Evolutionary conservation across 2,888 invertebrate genomes (phyloP), one percentile per base, ranked within the genome.

Genomic region (Tetropium fuscum): DNA sequence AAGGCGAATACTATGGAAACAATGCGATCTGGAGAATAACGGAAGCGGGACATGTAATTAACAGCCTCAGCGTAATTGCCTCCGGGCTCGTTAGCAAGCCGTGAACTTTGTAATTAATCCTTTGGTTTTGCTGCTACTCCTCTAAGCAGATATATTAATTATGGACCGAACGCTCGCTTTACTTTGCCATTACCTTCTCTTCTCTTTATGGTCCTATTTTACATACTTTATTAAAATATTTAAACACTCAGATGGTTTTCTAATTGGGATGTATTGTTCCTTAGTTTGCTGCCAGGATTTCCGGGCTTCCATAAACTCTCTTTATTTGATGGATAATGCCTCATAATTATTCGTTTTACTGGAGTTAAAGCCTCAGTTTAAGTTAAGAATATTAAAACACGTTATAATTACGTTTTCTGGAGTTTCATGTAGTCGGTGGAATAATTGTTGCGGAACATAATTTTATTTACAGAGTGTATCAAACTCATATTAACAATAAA

Each of bases 51-150:
- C 79, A 77, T 78, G 80, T 81, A 82, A 82, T 82, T 82, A 82
- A 82, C 82, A 81, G 81, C 78, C 81, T 81, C 81, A 80, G 77
- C 80, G 78, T 82, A 82, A 82, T 82, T 82, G 81, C 81, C 82
- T 80, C 79, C 75, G 80, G 82, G 79, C 82, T 82, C 82, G 81
- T 82, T 82, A 82, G 81, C 82, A 82, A 82, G 82, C 82, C 81
- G 82, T 82, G 82, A 82, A 82, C 82, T 82, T 81, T 78, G 81
- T 81, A 82, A 82, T 82, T 82, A 82, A 82, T 82, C 81, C 81
- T 81, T 80, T 79, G 81, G 82, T 80, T 82, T 80, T 75, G 79
- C 79, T 72, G 71, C 72, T 71, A 69, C 70, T 70, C 71, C 68
- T 77, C 71, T 78, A 79, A 80, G 80, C 78, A 80, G 80, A 80